These are phyloP conservation scores for Sigmodon hispidus DNA, from an alignment of 2,113 vertebrate genomes.

Conservation along the genomic window DNA sequence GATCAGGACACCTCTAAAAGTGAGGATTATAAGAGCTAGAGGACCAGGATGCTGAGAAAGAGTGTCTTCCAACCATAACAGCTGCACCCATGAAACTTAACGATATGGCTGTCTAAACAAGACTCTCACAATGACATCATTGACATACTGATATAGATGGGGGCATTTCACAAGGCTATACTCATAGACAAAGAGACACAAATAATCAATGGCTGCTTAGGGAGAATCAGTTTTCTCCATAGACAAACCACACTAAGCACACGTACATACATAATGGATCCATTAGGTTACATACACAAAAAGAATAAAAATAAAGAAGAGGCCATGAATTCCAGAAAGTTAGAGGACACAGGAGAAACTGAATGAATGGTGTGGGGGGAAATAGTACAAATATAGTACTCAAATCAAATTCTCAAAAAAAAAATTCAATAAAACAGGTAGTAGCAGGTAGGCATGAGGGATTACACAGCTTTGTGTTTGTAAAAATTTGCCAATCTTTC, in stretches of 20 bases:
- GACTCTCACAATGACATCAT: not conserved
- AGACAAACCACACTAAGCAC: not conserved
- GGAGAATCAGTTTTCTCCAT: not conserved
- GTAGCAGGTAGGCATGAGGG: not conserved
- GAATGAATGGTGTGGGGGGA: not conserved
- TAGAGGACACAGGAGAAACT: not conserved
- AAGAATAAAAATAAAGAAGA: not conserved
- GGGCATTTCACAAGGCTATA: not conserved
- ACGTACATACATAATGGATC: not conserved
- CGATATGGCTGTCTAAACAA: not conserved
- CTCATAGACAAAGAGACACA: not conserved
- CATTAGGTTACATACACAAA: not conserved
- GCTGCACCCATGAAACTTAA: not conserved
- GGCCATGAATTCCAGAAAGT: not conserved
- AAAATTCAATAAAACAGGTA: not conserved
- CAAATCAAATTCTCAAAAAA: not conserved
- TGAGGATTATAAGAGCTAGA: not conserved
- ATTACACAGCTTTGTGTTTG: not conserved
- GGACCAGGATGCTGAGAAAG: not conserved
- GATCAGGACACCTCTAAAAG: not conserved
- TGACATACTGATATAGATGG: not conserved
- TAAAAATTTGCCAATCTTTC: not conserved
- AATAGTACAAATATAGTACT: not conserved
- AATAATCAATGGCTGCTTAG: not conserved
- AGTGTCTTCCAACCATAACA: not conserved